Base-by-base conservation (phyloP, 2,888 invertebrate genomes). In the Dryobota labecula region DNA sequence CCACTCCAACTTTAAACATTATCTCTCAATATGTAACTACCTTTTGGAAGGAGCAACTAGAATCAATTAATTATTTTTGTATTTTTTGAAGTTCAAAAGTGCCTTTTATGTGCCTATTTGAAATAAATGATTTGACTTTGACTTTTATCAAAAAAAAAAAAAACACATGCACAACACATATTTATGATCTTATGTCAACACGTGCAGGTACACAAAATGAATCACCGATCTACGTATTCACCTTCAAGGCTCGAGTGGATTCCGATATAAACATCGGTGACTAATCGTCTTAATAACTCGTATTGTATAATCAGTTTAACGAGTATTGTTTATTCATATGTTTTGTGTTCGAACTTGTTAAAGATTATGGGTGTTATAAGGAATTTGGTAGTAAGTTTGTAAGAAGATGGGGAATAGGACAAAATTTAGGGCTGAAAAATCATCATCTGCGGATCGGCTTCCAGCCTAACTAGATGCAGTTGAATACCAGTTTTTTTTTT, bases 181-280 rank as follows among this genome's bases (percentile, higher is more conserved):
- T 65, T 57, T 57, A 30, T 45, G 33, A 36, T 47, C 30, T 30
- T 49, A 51, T 51, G 27, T 47, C 33, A 76, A 63, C 77, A 73
- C 62, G 38, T 54, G 71, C 57, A 33, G 13, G 13, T 20, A n/a
- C 13, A 43, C 24, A 63, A 27, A 9, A 62, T 84, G 84, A 84
- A 64, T 84, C 84, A 84, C 71, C 60, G 45, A 82, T 67, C 73
- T 56, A 58, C 47, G 70, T 65, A 36, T 56, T 76, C 63, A 65
- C 62, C 45, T 60, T 76, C 79, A 72, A 72, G 76, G 62, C 73
- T 75, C 67, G 43, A 80, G 79, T 76, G 73, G 72, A 72, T 79
- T 67, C 73, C 76, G 62, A 70, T 76, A 66, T 58, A 81, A 79
- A 73, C 70, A 70, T 0, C 43, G 71, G 65, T 85, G 85, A 85